These are phyloP conservation scores for Pao palembangensis DNA, from an alignment of 2,113 vertebrate species.

Conservation along the genomic window DNA sequence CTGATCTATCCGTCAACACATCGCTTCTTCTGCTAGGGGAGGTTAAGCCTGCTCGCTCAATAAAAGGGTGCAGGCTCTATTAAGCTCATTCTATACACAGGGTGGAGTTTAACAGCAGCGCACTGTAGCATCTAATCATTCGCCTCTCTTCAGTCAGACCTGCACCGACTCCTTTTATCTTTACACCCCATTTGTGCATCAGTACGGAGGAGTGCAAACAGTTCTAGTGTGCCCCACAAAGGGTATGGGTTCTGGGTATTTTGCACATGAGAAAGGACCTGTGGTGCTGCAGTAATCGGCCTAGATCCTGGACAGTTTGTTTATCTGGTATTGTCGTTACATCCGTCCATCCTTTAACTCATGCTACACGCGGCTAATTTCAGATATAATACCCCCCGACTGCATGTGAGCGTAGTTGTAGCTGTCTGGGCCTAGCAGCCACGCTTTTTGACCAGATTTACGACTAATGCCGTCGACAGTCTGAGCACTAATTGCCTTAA, in stretches of 20 bases:
- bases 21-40: background rate
- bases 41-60: slow-evolving; percentile 4
- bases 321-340: slow-evolving; percentile 37
- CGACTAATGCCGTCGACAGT: slow-evolving; percentile 51
- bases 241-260: background rate
- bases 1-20: background rate
- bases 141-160: too few species aligned
- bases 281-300: slow-evolving; percentile 12
- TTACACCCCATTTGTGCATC: too few species aligned
- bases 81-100: background rate
- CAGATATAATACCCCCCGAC: slow-evolving; percentile 3
- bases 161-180: too few species aligned
- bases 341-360: slow-evolving; percentile 16
- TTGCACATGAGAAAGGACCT: background rate
- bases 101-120: background rate
- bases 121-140: too few species aligned
- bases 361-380: slow-evolving; percentile 9
- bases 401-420: background rate
- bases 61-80: background rate
- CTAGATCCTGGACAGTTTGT: slow-evolving; percentile 14
- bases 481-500: slow-evolving; percentile 64
- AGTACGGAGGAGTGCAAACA: too few species aligned
- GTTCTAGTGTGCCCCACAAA: background rate
- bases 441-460: slow-evolving; percentile 64
- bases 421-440: slow-evolving; percentile 46